Conservation (phyloP, 2,888 invertebrate genomes). For the Amiota minor region DNA sequence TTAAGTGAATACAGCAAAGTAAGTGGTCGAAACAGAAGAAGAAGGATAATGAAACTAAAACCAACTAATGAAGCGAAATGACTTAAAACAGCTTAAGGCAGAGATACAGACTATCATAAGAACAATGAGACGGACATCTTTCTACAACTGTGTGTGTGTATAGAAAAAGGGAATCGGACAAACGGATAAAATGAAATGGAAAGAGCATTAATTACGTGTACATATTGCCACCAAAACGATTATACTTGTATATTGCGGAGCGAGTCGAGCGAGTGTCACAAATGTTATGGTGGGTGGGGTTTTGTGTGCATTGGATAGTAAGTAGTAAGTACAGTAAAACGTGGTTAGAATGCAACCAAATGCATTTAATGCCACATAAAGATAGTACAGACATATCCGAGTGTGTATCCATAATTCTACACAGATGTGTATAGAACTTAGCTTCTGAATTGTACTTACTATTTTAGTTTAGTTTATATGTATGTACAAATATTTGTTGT, state of each 20-base stretch:
- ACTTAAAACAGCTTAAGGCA: slow-evolving; percentile 8
- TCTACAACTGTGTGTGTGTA: not conserved
- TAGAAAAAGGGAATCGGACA: not conserved
- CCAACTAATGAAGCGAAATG: slow-evolving; percentile 23
- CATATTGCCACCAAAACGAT: too few relatives aligned
- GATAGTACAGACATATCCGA: too few relatives aligned
- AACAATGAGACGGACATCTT: not conserved
- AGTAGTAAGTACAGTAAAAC: too few relatives aligned
- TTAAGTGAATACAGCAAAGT: not conserved
- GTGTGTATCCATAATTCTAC: too few relatives aligned
- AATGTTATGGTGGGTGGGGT: too few relatives aligned
- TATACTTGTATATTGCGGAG: not conserved
- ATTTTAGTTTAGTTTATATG: slow-evolving; percentile 44
- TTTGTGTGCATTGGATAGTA: too few relatives aligned
- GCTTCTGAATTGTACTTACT: not conserved
- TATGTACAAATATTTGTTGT: not conserved
- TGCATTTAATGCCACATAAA: too few relatives aligned
- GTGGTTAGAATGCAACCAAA: too few relatives aligned
- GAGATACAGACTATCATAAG: not conserved
- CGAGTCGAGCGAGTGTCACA: too few relatives aligned
- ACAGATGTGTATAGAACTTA: too few relatives aligned
- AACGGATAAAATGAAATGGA: not conserved
- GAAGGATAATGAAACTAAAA: not conserved
- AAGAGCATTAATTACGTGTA: slow-evolving; percentile 1
- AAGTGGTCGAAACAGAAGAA: not conserved